Percentiles rank a stretch among this genome's conserved stretches.
Conservation (phyloP, 64 coral and sea anemone genomes). For the Stylophora pistillata region DNA sequence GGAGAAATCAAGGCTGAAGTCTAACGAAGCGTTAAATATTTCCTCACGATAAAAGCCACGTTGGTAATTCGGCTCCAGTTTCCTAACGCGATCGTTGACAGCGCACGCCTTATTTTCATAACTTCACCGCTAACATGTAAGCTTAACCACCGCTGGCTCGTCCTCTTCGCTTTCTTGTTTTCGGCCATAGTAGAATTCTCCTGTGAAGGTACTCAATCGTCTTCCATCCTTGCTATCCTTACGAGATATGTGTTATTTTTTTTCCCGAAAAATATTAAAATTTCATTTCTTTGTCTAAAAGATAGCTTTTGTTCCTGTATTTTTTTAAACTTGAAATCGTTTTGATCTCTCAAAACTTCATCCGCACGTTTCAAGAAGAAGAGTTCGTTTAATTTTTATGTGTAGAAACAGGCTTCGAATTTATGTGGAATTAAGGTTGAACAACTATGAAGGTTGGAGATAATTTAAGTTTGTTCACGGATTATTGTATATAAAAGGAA, state of each 20-base stretch:
- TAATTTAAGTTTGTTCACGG: not conserved
- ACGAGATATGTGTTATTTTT: not conserved
- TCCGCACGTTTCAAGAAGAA: not conserved
- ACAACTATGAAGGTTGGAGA: not conserved
- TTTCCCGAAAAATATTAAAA: not conserved
- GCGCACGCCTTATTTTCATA: not conserved
- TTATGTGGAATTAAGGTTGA: not conserved
- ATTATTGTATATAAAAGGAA: not conserved
- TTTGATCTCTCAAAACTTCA: not conserved
- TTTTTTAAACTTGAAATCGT: not conserved
- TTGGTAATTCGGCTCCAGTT: conserved; percentile 7
- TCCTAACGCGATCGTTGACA: not conserved
- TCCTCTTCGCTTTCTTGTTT: conserved; percentile 51
- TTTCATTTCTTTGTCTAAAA: not conserved
- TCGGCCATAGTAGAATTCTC: conserved; percentile 31
- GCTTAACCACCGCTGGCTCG: conserved; percentile 26
- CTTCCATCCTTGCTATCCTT: conserved; percentile 12
- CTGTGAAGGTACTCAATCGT: not conserved
- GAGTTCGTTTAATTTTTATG: not conserved
- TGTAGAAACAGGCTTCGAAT: not conserved
- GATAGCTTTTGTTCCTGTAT: not conserved
- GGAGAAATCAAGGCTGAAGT: not conserved
- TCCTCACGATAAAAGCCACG: conserved; percentile 13
- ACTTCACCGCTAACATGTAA: conserved; percentile 41
- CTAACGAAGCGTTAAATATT: not conserved